Evolutionary conservation across 1,140 invertebrate species (phyloP).

Genomic region (Ips nitidus): DNA sequence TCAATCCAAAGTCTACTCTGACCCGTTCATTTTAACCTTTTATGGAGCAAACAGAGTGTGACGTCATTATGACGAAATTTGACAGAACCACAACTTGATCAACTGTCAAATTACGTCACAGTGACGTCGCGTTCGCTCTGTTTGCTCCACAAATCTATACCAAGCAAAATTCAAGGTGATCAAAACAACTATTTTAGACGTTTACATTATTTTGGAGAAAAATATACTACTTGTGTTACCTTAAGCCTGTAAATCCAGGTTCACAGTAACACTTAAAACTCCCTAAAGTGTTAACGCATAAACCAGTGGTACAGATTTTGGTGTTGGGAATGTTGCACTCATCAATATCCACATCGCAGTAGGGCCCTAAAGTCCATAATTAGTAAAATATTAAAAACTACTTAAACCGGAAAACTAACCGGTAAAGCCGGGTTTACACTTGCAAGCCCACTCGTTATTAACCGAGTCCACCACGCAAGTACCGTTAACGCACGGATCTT

Average conservation of each 20-base stretch:
- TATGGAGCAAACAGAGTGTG: too few relatives aligned
- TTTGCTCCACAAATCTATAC: too few relatives aligned
- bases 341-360: constrained; percentile 64
- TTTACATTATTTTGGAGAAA: too few relatives aligned
- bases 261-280: constrained; percentile 84
- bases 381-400: background rate
- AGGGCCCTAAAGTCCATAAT: constrained; percentile 31
- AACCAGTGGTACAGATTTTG: constrained; percentile 75
- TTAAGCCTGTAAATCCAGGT: constrained; percentile 80
- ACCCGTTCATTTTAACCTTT: background rate
- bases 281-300: constrained; percentile 76
- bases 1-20: too few relatives aligned
- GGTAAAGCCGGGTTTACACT: constrained; percentile 74
- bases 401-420: constrained; percentile 51
- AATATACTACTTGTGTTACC: constrained; percentile 39
- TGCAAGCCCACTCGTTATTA: constrained; percentile 57
- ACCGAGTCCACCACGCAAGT: constrained; percentile 58
- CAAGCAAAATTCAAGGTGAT: too few relatives aligned
- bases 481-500: constrained; percentile 69
- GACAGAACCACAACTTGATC: too few relatives aligned
- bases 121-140: too few relatives aligned
- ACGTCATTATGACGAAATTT: too few relatives aligned
- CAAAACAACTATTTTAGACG: too few relatives aligned
- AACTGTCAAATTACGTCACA: too few relatives aligned
- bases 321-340: constrained; percentile 68